Evolutionary conservation across 2,113 vertebrate species (phyloP), one percentile per base, ranked within the genome.

Genomic region (Grus americana): DNA sequence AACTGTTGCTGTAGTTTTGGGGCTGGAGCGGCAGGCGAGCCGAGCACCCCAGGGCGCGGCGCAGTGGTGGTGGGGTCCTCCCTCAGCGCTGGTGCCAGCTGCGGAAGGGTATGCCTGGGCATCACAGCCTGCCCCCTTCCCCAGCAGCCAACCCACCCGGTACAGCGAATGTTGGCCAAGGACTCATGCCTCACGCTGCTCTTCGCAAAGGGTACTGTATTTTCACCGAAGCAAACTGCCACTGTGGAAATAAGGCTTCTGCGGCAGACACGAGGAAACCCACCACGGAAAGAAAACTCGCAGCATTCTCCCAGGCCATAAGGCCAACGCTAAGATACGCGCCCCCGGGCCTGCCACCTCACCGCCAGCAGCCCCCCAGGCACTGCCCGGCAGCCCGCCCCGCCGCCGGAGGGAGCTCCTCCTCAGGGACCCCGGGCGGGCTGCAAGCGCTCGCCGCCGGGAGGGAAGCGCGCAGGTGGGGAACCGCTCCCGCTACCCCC

Each of bases 1-100:
- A 20, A 5, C 32, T 6, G 58, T 0, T 0, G 38, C 79, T 1
- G 72, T 6, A 24, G 52, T 1, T n/a, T 2, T 34, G 6, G 82
- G 54, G 18, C 40, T 8, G 10, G 27, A 10, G 78, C 18, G 24
- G 75, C 38, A 5, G 74, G 30, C 1, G 10, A 50, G 54, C 3
- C 7, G 16, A 12, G 72, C 26, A 6, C 15, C 49, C 11, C 27
- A 1, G 27, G 27, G 11, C 7, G 12, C 47, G 27, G 27, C 8
- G 12, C 38, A 22, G 27, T 5, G 24, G 32, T 2, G 26, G 4
- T 2, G 7, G 7, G 52, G 27, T 3, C 5, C 18, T 15, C n/a
- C 59, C 34, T 2, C 1, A 4, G 36, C 24, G 26, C n/a, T 5
- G 73, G 14, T n/a, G 54, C 20, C 46, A 5, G 61, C 36, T 5